Evolutionary conservation across 2,797 vertebrate genomes (phyloP), one percentile per base, ranked within the genome.

Genomic region (Steatocranus sp.): DNA sequence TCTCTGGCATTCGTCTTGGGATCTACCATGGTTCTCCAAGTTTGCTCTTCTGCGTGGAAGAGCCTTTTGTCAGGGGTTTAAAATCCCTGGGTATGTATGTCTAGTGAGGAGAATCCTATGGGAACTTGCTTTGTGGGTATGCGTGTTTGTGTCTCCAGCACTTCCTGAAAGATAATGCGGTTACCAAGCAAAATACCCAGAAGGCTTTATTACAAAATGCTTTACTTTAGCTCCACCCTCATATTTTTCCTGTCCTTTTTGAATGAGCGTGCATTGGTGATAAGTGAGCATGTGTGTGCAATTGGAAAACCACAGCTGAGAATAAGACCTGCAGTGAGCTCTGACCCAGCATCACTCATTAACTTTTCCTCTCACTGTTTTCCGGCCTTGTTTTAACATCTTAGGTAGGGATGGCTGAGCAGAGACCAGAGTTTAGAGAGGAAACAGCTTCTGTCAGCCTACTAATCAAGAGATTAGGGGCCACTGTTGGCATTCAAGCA

Each of bases 381-480:
- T 81, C 76, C n/a, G 18, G 83, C 80, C 84, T 78, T 86, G 81
- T 90, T 91, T 89, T 88, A 89, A 87, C 82, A 83, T 89, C 86
- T 94, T 88, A 91, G 86, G 86, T 88, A 87, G 86, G 90, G 86
- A 89, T 89, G 90, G 90, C 89, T 93, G 88, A 89, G 82, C 87
- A 87, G 77, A 88, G 89, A 90, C 38, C 89, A 82, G 86, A 90
- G 84, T 93, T 94, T 87, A 89, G 82, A 89, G 83, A 91, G 84
- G 89, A 93, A 94, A 88, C 89, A 87, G 88, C 86, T 89, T 93
- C 92, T 92, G 94, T 93, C 93, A 87, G 94, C 93, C 94, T 95
- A 93, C 94, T 95, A 95, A 96, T 96, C 93, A 96, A 94, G 92
- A 94, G 94, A 96, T 96, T 95, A 96, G 87, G 92, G 95, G 91